These are phyloP conservation scores for Pristis pectinata DNA, from an alignment of 2,797 vertebrate genomes.

Conservation along the genomic window DNA sequence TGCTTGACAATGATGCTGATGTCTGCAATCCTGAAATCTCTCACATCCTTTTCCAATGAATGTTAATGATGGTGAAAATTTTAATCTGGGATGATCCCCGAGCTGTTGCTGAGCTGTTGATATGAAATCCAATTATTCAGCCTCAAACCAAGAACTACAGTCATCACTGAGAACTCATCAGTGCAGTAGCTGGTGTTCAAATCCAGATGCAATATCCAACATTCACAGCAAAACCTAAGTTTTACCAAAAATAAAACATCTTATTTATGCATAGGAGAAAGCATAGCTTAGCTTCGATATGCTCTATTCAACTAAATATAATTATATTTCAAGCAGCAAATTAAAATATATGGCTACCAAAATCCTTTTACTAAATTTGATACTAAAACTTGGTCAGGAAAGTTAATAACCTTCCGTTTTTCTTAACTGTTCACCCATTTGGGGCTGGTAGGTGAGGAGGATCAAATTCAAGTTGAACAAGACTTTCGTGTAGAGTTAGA, in stretches of 20 bases:
- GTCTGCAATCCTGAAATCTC: slow-evolving; percentile 34
- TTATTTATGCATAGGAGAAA: background rate
- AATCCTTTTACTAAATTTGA: background rate
- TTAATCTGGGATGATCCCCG: slow-evolving; percentile 91
- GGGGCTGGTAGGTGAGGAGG: background rate
- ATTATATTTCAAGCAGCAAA: slow-evolving; percentile 17
- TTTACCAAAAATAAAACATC: background rate
- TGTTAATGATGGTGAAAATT: slow-evolving; percentile 78
- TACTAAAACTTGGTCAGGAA: background rate
- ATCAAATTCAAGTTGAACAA: background rate
- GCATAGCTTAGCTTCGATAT: background rate
- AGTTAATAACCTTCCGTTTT: background rate
- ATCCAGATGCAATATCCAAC: slow-evolving; percentile 21
- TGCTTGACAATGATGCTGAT: slow-evolving; percentile 32
- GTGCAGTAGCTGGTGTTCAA: slow-evolving; percentile 33
- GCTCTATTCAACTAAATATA: background rate
- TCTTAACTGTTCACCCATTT: background rate
- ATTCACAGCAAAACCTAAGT: background rate
- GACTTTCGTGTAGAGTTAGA: background rate
- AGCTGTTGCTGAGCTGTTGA: slow-evolving; percentile 81
- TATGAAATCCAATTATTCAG: slow-evolving; percentile 98
- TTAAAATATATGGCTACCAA: background rate
- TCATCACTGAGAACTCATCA: slow-evolving; percentile 32
- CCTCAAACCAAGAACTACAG: slow-evolving; percentile 57
- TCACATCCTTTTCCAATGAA: slow-evolving; percentile 70